Evolutionary conservation across 1,140 invertebrate genomes (phyloP).

Genomic region (Cherax destructor): DNA sequence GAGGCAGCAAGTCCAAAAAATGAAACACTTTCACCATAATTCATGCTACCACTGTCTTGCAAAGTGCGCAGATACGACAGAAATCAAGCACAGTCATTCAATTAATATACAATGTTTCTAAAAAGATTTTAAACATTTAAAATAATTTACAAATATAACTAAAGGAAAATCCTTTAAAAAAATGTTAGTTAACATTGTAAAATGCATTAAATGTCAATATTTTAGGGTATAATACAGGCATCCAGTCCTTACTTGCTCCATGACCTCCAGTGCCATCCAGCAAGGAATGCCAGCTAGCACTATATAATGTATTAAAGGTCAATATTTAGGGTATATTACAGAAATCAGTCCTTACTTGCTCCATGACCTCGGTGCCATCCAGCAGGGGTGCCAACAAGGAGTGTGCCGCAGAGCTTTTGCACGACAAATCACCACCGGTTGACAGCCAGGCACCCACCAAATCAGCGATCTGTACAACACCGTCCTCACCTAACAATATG

Average conservation of each 20-base stretch:
- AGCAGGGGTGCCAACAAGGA: conserved; percentile 86
- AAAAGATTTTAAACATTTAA: no score
- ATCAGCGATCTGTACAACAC: conserved; percentile 98
- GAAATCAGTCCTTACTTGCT: conserved; percentile 83
- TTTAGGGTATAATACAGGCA: not conserved
- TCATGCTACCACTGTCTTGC: no score
- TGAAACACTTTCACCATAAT: no score
- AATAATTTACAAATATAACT: no score
- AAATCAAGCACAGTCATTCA: no score
- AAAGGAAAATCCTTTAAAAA: not conserved
- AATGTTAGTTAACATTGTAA: not conserved
- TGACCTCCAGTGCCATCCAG: conserved; percentile 99
- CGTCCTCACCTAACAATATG: conserved; percentile 97
- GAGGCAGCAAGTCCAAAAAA: no score
- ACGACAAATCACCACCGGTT: conserved; percentile 90
- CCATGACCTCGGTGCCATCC: conserved; percentile 99
- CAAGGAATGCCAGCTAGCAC: conserved; percentile 82
- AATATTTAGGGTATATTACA: not conserved
- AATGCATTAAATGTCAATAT: not conserved
- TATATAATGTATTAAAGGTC: not conserved
- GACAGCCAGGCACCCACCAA: conserved; percentile 97
- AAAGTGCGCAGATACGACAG: no score
- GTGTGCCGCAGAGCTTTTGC: conserved; percentile 89
- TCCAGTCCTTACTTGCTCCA: conserved; percentile 91
- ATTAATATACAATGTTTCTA: no score